Base-by-base conservation (phyloP, 2,888 invertebrate species). In the Conops quadrifasciatus region DNA sequence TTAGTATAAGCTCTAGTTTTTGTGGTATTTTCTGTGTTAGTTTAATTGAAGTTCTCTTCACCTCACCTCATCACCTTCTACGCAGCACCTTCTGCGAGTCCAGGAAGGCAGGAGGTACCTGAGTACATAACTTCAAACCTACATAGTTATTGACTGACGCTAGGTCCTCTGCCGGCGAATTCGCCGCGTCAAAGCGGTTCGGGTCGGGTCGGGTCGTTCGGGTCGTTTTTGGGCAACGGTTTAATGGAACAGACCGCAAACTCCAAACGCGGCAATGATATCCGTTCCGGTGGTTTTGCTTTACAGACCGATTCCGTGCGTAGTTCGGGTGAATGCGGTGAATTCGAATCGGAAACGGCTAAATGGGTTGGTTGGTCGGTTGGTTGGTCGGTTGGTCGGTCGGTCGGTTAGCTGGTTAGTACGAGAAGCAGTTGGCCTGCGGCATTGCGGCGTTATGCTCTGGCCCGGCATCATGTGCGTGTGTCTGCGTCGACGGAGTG, bases 261-360 rank as follows among this genome's bases (percentile, higher is more conserved):
- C 47, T 47, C 24, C 45, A 28, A 19, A 21, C 53, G 65, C n/a
- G n/a, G 26, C 53, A 28, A 16, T 66, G 56, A 9, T 30, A 11
- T 63, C 51, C 19, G 53, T 53, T 66, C 30, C 56, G 15, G 21
- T 59, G 63, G 68, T 63, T 69, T 69, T 28, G 60, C 43, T 51
- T 60, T 68, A 59, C 49, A 60, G 59, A 59, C 16, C 62, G 49
- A 16, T 60, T 70, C 45, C 26, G 16, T 28, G 11, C 21, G 26
- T 19, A 51, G 36, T 70, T 58, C 56, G 30, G n/a, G 66, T 71
- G 28, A 67, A 53, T 36, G 51, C 70, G 63, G 74, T 71, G 74
- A 71, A 75, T 75, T 73, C 72, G 72, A 73, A 76, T 75, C 74
- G 73, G 76, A 76, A 75, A 72, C 69, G 74, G 72, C 73, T 75